Conservation (phyloP, 2,888 invertebrate genomes). For the Mesorhabditis sp. region DNA sequence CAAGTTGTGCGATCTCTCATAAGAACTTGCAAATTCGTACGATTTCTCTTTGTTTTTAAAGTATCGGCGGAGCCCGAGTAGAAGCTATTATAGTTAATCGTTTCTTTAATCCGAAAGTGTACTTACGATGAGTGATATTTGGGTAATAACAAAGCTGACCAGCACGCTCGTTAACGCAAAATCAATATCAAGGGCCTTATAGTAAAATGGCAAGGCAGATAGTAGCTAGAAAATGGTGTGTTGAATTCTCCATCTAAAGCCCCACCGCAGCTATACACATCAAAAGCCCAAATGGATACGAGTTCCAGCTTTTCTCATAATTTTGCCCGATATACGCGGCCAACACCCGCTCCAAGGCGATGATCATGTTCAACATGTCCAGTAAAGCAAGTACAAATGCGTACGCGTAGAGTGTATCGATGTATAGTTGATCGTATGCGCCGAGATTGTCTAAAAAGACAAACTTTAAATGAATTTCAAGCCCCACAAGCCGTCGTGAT, state of each 20-base stretch:
- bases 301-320: conserved; percentile 4
- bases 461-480: not conserved
- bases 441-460: not conserved
- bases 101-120: no score
- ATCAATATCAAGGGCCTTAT: no score
- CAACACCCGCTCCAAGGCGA: not conserved
- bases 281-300: not conserved
- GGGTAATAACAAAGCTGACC: no score
- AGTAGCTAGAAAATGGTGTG: not conserved
- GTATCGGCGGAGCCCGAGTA: not conserved
- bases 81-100: not conserved
- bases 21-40: not conserved
- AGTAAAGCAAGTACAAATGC: not conserved
- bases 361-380: not conserved
- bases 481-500: not conserved
- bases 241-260: not conserved
- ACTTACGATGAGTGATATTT: no score
- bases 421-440: not conserved
- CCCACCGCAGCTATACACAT: not conserved
- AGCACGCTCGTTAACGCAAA: no score
- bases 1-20: not conserved
- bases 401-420: not conserved
- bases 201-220: no score
- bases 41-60: not conserved
- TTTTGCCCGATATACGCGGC: not conserved